Base-by-base conservation (phyloP, 2,888 invertebrate genomes). In the Aethes cnicana region DNA sequence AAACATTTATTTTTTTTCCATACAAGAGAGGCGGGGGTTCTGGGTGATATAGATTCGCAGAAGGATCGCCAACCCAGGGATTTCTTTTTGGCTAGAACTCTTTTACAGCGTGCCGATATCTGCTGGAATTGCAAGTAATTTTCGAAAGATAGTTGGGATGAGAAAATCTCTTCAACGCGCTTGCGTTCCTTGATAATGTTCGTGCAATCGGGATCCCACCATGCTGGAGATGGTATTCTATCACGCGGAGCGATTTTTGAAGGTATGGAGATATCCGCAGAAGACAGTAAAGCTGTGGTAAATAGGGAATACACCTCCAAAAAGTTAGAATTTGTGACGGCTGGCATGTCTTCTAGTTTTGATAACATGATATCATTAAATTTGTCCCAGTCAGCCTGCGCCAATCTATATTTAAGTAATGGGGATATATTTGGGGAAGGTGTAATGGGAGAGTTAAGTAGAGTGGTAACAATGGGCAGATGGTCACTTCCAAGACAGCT, bases 221-320 rank as follows among this genome's bases (percentile, higher is more conserved):
- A 47, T 2, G 23, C 21, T 0, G 21, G 23, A 2, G 23, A 33
- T 14, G 16, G 9, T 3, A 35, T 4, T 23, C 25, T 35, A 14
- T 30, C 14, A 21, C 12, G 7, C n/a, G n/a, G n/a, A n/a, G n/a
- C n/a, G n/a, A n/a, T n/a, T n/a, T n/a, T n/a, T n/a, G n/a, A n/a
- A n/a, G 42, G 33, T 5, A 32, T 16, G 4, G 44, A 49, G 2
- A 17, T 16, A 17, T 33, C 16, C 8, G 50, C 26, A 32, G 21
- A 42, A 46, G 12, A 43, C 35, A 9, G 37, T 47, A 18, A 36
- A 36, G 18, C 47, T 43, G 5, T 37, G 42, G 33, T 37, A 32
- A 4, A 20, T 11, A 6, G 4, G 37, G 33, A 6, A 8, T 36
- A 17, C 1, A 21, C 36, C 28, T 54, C 5, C 20, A 28, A 28